These are phyloP conservation scores for Leptopilina drosophilae DNA, from an alignment of 2,888 invertebrate genomes.

Conservation along the genomic window DNA sequence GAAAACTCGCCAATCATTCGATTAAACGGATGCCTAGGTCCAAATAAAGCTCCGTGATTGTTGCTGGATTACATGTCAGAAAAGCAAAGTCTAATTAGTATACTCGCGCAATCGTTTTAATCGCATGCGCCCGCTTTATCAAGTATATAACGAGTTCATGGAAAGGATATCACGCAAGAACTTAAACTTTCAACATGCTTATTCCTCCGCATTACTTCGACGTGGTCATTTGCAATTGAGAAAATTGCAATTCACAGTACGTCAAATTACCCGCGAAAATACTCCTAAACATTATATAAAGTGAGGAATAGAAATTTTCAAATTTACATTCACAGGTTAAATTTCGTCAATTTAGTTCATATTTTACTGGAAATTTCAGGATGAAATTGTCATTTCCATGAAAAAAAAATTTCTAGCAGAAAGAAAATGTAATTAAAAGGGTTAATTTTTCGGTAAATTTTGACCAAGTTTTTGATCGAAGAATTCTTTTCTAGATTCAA, in stretches of 20 bases:
- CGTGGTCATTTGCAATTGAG: slow-evolving; percentile 47
- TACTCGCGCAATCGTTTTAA: slow-evolving; percentile 64
- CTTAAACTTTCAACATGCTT: slow-evolving; percentile 51
- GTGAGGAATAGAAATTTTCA: too few species aligned
- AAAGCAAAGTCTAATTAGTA: slow-evolving; percentile 68
- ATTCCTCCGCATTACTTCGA: slow-evolving; percentile 50
- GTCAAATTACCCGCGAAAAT: slow-evolving; percentile 1
- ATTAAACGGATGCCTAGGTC: slow-evolving; percentile 34
- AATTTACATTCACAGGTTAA: too few species aligned
- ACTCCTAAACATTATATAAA: not conserved
- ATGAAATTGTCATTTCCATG: too few species aligned
- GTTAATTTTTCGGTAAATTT: too few species aligned
- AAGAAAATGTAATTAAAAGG: too few species aligned
- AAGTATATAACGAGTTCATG: slow-evolving; percentile 67
- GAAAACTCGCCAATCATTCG: slow-evolving; percentile 10
- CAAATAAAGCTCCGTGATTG: slow-evolving; percentile 51
- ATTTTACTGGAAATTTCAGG: too few species aligned
- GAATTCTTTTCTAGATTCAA: too few species aligned
- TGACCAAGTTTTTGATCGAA: too few species aligned
- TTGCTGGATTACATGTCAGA: slow-evolving; percentile 60
- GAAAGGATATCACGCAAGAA: slow-evolving; percentile 60
- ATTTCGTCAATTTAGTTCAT: too few species aligned
- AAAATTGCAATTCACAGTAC: slow-evolving; percentile 12
- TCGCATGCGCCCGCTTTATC: slow-evolving; percentile 69
- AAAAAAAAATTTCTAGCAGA: too few species aligned